Conservation (phyloP, 2,888 invertebrate genomes). For the Elegia similella region DNA sequence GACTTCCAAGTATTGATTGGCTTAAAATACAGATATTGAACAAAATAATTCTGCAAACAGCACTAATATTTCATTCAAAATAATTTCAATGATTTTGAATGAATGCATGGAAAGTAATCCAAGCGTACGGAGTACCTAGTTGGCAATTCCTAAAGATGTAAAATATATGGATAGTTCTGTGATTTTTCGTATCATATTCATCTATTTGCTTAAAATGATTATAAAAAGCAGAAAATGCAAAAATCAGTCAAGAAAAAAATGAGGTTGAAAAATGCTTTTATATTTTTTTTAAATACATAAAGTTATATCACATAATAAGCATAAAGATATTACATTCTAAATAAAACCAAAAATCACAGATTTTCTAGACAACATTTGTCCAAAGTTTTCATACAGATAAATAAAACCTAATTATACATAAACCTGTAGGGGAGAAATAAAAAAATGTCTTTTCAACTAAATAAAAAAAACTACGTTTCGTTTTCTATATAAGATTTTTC, state of each 20-base stretch:
- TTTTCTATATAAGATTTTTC: constrained; percentile 57
- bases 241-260: constrained; percentile 52
- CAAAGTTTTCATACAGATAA: constrained; percentile 65
- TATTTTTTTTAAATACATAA: constrained; percentile 51
- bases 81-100: background rate
- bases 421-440: constrained; percentile 53
- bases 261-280: constrained; percentile 42
- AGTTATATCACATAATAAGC: constrained; percentile 75
- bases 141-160: constrained; percentile 17
- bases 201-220: constrained; percentile 30
- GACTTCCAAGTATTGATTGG: no score
- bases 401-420: constrained; percentile 67
- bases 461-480: constrained; percentile 59
- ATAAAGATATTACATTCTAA: constrained; percentile 69
- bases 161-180: constrained; percentile 3
- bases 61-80: constrained; percentile 2
- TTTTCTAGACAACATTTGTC: constrained; percentile 73
- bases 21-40: constrained; percentile 10
- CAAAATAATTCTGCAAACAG: background rate
- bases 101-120: constrained; percentile 9
- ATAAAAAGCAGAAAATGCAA: constrained; percentile 55
- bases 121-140: constrained; percentile 24
- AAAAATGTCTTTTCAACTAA: constrained; percentile 73
- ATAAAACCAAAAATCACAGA: constrained; percentile 81
- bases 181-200: constrained; percentile 17